phyloP scores from a whole-genome alignment of 2,888 invertebrate species.

The Lamellibrachia columna region DNA sequence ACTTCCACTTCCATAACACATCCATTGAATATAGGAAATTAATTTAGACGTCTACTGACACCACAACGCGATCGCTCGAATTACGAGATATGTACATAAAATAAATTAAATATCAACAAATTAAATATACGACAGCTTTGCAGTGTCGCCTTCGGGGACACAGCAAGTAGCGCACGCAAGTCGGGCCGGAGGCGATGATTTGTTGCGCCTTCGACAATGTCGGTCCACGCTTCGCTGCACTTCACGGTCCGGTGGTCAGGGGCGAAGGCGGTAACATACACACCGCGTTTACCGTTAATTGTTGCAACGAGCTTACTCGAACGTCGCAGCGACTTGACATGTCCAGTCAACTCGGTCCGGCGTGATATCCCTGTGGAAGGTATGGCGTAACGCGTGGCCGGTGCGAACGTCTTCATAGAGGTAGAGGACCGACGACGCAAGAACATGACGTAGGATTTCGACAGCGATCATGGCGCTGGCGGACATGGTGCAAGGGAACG shows the following conservation, averaged over 20 bases:
- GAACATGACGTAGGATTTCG: neutral
- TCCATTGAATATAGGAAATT: neutral
- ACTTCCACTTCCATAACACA: too few species aligned
- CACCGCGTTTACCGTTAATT: neutral
- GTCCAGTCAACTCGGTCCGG: neutral
- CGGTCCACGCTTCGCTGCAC: neutral
- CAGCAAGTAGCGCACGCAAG: neutral
- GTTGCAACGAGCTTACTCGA: neutral
- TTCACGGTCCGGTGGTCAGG: neutral
- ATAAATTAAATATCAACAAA: neutral
- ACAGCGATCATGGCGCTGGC: neutral
- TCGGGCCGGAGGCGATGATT: neutral
- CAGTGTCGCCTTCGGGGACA: neutral
- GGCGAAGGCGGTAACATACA: neutral
- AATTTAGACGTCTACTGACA: neutral
- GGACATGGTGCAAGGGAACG: neutral
- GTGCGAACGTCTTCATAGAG: neutral
- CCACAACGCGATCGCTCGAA: too few species aligned
- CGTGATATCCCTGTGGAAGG: neutral
- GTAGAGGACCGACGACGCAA: neutral
- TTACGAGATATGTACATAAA: neutral
- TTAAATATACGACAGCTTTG: neutral
- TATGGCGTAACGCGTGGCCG: neutral
- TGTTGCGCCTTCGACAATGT: neutral
- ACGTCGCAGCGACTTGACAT: constrained; percentile 6